phyloP scores from a whole-genome alignment of 1,140 invertebrate species.

The Drosophila kurseongensis region DNA sequence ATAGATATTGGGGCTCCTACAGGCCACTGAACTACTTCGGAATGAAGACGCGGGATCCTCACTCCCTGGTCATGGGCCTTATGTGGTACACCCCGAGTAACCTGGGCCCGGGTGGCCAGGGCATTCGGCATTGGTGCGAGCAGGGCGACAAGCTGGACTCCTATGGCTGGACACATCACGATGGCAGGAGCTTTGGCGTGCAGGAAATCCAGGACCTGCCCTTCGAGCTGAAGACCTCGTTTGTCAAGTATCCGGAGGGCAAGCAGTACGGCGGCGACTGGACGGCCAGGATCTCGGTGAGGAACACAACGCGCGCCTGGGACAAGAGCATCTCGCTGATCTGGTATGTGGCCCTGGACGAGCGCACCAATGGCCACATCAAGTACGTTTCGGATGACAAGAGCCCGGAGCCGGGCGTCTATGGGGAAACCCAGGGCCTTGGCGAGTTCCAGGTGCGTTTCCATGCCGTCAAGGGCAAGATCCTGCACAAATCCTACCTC shows the following conservation, averaged over 20 bases:
- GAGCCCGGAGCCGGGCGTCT: constrained; percentile 88
- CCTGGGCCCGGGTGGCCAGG: constrained; percentile 88
- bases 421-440: constrained; percentile 91
- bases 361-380: constrained; percentile 88
- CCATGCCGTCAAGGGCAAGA: constrained; percentile 85
- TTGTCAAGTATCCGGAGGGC: constrained; percentile 93
- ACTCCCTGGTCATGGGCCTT: constrained; percentile 95
- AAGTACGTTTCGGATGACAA: constrained; percentile 85
- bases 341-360: constrained; percentile 92
- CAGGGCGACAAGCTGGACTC: constrained; percentile 93
- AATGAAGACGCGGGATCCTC: constrained; percentile 94
- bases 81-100: constrained; percentile 97
- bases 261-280: constrained; percentile 95
- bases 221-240: constrained; percentile 92
- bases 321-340: constrained; percentile 88
- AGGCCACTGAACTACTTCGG: constrained; percentile 95
- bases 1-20: constrained; percentile 97
- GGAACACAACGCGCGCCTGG: constrained; percentile 79
- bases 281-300: constrained; percentile 93
- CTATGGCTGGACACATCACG: constrained; percentile 96
- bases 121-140: constrained; percentile 96
- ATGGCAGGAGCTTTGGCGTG: constrained; percentile 95
- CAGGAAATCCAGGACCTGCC: constrained; percentile 95
- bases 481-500: constrained; percentile 90
- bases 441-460: constrained; percentile 90